These are phyloP conservation scores for Cynocephalus volans DNA, from an alignment of 2,113 vertebrate genomes.

Conservation along the genomic window DNA sequence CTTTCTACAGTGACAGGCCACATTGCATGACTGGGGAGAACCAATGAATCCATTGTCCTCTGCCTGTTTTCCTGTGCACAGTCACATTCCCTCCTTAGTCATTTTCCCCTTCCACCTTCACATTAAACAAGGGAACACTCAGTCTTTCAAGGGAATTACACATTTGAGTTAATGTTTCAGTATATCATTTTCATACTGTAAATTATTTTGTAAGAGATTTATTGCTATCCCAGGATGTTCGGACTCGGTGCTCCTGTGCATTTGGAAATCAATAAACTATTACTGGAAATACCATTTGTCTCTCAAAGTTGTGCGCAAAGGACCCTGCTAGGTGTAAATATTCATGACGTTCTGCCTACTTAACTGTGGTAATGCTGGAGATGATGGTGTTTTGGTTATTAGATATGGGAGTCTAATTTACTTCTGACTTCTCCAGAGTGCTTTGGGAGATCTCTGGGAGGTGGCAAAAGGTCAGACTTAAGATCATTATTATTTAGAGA, in stretches of 20 bases:
- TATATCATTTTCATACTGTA: constrained; percentile 81
- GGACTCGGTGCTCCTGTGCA: constrained; percentile 78
- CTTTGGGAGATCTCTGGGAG: not conserved
- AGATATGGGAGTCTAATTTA: not conserved
- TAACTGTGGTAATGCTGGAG: not conserved
- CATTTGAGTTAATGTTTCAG: constrained; percentile 78
- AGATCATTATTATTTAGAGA: constrained; percentile 8
- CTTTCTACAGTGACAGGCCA: constrained; percentile 29
- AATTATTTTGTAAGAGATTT: constrained; percentile 85
- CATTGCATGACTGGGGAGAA: not conserved
- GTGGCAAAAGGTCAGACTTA: not conserved
- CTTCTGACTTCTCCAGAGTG: not conserved
- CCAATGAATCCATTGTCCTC: not conserved
- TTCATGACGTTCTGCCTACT: constrained; percentile 53
- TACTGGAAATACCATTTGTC: constrained; percentile 82
- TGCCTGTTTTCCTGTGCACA: not conserved
- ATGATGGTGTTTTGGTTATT: not conserved
- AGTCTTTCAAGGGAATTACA: constrained; percentile 65
- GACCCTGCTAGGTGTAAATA: constrained; percentile 81
- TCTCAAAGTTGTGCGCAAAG: constrained; percentile 80
- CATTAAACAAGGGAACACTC: constrained; percentile 74
- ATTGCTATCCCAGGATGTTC: constrained; percentile 82
- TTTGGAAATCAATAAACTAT: constrained; percentile 88
- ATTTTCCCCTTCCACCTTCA: constrained; percentile 64
- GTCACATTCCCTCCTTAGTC: constrained; percentile 56